Base-by-base conservation (phyloP, 2,797 vertebrate species). In the Mus minutoides region DNA sequence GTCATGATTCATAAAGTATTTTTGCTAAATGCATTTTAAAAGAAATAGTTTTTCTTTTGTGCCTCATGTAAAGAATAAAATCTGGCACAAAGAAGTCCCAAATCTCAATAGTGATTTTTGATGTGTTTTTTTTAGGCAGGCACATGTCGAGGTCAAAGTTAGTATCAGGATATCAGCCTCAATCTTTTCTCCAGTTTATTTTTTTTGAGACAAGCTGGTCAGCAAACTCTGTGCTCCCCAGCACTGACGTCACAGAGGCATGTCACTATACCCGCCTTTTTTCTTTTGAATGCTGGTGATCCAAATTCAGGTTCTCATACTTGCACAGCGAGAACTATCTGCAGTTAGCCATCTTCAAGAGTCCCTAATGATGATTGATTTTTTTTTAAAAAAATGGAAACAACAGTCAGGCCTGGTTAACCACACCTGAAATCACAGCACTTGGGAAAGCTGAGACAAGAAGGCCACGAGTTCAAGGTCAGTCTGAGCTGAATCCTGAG, bases 21-120 rank as follows among this genome's bases (percentile, higher is more conserved):
- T 88, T 94, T 88, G 58, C 88, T 56, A 90, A 17, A 29, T 10
- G 75, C 6, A 46, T 75, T 90, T 94, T 90, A 91, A 91, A 94
- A 94, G 43, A 94, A 40, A 67, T 62, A 26, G 9, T 54, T 83
- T 89, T 96, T 94, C 46, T 84, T 73, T 40, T 71, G 43, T 73
- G 49, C 6, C 82, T 78, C 76, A 14, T 43, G 10, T 13, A 78
- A 94, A 80, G 12, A 91, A 69, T 24, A 93, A 85, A 85, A 91
- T 71, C 67, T 96, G 71, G 67, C 29, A 85, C 14, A 76, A 91
- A 85, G 34, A 76, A 86, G 11, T 88, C 71, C 80, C 94, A 94
- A 69, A 87, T 77, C 69, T 84, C 62, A 69, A 22, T 64, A 60
- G 85, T 34, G 24, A 40, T 8, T 14, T 78, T 79, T 54, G 4